Evolutionary conservation across 1,140 invertebrate species (phyloP).

Genomic region (Linepithema humile): DNA sequence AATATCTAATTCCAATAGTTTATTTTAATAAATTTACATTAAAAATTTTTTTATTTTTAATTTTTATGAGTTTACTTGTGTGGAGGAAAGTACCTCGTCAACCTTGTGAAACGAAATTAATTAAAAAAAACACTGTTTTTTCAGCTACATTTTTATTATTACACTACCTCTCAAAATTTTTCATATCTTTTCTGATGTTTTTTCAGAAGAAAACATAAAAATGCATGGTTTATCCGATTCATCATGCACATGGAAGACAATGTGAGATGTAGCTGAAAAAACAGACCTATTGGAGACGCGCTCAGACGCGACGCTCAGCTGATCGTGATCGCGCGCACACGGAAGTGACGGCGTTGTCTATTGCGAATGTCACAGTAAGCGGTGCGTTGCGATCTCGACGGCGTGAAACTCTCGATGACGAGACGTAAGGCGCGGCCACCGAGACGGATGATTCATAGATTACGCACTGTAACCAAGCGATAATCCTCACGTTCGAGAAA

Average conservation of each 20-base stretch:
- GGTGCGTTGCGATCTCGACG: neutral
- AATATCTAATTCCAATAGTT: too few species aligned
- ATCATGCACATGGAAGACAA: neutral
- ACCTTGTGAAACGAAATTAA: too few species aligned
- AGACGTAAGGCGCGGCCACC: slow-evolving; percentile 31
- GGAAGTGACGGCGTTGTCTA: neutral
- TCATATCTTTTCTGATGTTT: too few species aligned
- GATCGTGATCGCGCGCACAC: slow-evolving; percentile 34
- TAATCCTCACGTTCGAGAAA: slow-evolving; percentile 20
- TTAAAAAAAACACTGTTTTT: too few species aligned
- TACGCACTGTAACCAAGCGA: neutral
- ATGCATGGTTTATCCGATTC: neutral
- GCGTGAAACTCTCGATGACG: neutral
- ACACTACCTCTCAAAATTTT: too few species aligned
- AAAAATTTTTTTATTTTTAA: too few species aligned
- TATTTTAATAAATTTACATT: too few species aligned
- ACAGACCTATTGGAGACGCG: neutral
- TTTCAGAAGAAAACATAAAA: neutral
- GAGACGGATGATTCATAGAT: slow-evolving; percentile 49
- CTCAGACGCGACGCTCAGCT: slow-evolving; percentile 36
- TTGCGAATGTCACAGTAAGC: neutral
- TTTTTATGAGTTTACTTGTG: too few species aligned
- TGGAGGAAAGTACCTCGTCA: too few species aligned
- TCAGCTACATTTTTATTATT: too few species aligned
- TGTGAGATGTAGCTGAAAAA: neutral